phyloP scores from a whole-genome alignment of 2,888 invertebrate species.

The Boloria euphrosyne region DNA sequence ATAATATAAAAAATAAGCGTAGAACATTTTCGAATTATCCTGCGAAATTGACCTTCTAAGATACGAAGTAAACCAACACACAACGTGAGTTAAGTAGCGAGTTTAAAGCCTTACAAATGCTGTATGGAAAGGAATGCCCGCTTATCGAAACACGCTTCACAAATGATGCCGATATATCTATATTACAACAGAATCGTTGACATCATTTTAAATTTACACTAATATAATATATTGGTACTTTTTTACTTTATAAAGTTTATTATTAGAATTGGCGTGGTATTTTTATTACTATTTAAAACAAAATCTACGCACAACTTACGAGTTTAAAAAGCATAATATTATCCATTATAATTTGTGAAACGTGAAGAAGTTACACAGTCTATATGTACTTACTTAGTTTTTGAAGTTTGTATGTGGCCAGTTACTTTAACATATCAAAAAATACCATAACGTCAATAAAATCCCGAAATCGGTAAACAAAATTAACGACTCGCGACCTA shows the following conservation, averaged over 20 bases:
- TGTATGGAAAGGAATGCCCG: conserved; percentile 5
- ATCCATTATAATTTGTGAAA: too few species aligned
- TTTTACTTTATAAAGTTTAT: neutral
- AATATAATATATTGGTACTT: too few species aligned
- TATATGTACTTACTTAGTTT: too few species aligned
- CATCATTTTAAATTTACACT: too few species aligned
- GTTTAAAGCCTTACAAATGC: conserved; percentile 8
- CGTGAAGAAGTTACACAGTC: too few species aligned
- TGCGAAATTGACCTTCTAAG: neutral
- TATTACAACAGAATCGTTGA: neutral
- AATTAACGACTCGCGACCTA: conserved; percentile 62
- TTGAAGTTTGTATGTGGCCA: too few species aligned
- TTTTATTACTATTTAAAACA: too few species aligned
- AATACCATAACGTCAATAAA: conserved; percentile 43
- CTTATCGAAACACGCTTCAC: neutral
- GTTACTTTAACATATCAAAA: neutral
- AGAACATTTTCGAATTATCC: too few species aligned
- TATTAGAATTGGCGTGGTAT: too few species aligned
- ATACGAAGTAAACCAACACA: neutral
- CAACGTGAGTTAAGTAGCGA: neutral
- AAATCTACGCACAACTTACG: too few species aligned
- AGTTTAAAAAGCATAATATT: too few species aligned
- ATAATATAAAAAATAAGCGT: too few species aligned
- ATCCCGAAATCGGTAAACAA: conserved; percentile 60
- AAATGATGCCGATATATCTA: conserved; percentile 4